These are phyloP conservation scores for Gymnodraco acuticeps DNA, from an alignment of 2,797 vertebrate genomes.

Conservation along the genomic window DNA sequence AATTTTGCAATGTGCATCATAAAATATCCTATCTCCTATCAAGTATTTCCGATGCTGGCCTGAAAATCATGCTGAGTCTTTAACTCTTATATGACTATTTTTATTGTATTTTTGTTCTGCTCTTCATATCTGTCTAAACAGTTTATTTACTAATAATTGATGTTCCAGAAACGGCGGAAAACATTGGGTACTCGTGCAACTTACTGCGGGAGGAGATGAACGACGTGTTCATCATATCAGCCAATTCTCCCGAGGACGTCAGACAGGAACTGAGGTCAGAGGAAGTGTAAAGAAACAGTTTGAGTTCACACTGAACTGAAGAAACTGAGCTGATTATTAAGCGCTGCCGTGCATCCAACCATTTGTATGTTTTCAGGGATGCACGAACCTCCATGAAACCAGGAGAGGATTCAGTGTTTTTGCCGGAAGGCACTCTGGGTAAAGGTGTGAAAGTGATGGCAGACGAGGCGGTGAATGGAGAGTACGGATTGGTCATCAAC, in stretches of 20 bases:
- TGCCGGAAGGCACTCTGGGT: conserved; percentile 57
- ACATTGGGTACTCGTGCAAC: conserved; percentile 95
- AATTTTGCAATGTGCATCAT: neutral
- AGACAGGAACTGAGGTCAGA: conserved; percentile 90
- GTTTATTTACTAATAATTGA: neutral
- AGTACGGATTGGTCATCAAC: conserved; percentile 93
- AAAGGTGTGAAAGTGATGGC: conserved; percentile 67
- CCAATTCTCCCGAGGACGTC: conserved; percentile 84
- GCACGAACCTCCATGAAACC: conserved; percentile 89
- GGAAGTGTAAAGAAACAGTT: neutral
- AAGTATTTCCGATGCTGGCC: too few relatives aligned
- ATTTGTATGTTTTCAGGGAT: conserved; percentile 73
- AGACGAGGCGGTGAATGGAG: conserved; percentile 85
- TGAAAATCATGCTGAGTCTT: too few relatives aligned
- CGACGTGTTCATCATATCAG: conserved; percentile 88
- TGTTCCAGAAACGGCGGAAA: conserved; percentile 93
- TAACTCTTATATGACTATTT: too few relatives aligned
- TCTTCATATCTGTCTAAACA: neutral
- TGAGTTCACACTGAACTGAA: neutral
- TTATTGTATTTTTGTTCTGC: too few relatives aligned
- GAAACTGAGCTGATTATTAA: neutral
- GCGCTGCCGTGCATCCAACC: neutral
- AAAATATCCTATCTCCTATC: neutral
- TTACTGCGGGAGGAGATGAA: conserved; percentile 93
- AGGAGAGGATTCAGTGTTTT: conserved; percentile 59